phyloP scores from a whole-genome alignment of 2,888 invertebrate genomes.

The Chironomus riparius region DNA sequence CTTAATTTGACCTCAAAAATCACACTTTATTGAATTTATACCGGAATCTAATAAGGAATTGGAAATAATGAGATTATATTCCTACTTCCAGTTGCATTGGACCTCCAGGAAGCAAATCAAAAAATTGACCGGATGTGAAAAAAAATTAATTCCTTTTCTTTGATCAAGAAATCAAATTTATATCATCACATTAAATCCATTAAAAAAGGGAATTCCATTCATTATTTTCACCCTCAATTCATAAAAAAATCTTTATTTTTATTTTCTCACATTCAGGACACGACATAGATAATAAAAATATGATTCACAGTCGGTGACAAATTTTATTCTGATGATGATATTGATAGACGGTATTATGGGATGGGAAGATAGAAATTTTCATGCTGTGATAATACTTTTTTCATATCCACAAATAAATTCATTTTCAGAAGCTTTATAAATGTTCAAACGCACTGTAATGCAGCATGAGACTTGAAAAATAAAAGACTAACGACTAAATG shows the following conservation, averaged over 20 bases:
- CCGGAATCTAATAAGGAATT: neutral
- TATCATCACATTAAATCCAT: too few species aligned
- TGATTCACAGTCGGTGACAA: neutral
- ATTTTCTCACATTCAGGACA: neutral
- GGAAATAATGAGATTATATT: neutral
- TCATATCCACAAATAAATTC: neutral
- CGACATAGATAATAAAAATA: too few species aligned
- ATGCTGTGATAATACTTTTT: conserved; percentile 23
- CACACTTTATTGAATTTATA: neutral
- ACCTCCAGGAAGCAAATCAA: conserved; percentile 11
- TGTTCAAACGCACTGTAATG: neutral
- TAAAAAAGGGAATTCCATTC: too few species aligned
- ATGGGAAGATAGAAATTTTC: neutral
- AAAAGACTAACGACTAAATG: neutral
- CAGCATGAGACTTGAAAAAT: neutral
- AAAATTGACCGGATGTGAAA: conserved; percentile 7
- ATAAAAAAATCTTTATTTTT: neutral
- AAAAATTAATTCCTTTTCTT: conserved; percentile 8
- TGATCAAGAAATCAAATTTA: neutral
- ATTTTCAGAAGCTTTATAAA: conserved; percentile 16
- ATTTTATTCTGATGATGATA: neutral
- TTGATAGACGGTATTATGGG: too few species aligned
- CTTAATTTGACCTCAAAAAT: too few species aligned
- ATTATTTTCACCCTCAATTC: too few species aligned
- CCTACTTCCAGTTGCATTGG: neutral